Percentiles rank a stretch among this genome's conserved stretches.
phyloP scores from a whole-genome alignment of 2,113 vertebrate genomes.

The pig (Sus scrofa) region DNA sequence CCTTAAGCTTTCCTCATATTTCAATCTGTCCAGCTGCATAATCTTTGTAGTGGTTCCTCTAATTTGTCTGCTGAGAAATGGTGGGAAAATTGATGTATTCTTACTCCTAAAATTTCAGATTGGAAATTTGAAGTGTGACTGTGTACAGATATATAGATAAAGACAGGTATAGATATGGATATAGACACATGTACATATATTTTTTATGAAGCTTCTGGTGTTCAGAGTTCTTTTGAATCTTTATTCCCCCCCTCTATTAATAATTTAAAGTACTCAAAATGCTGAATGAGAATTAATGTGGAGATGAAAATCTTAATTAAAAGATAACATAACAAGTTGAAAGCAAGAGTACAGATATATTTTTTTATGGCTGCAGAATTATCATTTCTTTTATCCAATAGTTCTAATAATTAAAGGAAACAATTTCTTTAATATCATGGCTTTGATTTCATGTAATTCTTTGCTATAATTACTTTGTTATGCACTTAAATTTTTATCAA shows the following conservation, averaged over 20 bases:
- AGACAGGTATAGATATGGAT: too few relatives aligned
- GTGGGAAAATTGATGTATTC: neutral
- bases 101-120: constrained; percentile 19
- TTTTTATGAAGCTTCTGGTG: neutral
- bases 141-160: neutral
- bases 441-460: neutral
- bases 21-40: constrained; percentile 42
- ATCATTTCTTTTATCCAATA: neutral
- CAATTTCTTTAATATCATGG: neutral
- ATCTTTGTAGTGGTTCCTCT: neutral
- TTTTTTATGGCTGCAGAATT: neutral
- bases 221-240: neutral
- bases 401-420: neutral
- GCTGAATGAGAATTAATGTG: neutral
- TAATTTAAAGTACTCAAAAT: constrained; percentile 3
- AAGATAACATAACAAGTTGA: neutral
- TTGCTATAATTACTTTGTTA: neutral
- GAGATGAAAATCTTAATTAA: constrained; percentile 56
- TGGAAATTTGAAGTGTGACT: neutral
- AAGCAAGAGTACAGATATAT: neutral
- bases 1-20: constrained; percentile 45
- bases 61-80: constrained; percentile 39
- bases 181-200: too few relatives aligned
- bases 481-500: constrained; percentile 45
- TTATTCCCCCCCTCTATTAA: neutral